Evolutionary conservation across 2,113 vertebrate genomes (phyloP), one percentile per base, ranked within the genome.

Genomic region (Dicrurus megarhynchus): DNA sequence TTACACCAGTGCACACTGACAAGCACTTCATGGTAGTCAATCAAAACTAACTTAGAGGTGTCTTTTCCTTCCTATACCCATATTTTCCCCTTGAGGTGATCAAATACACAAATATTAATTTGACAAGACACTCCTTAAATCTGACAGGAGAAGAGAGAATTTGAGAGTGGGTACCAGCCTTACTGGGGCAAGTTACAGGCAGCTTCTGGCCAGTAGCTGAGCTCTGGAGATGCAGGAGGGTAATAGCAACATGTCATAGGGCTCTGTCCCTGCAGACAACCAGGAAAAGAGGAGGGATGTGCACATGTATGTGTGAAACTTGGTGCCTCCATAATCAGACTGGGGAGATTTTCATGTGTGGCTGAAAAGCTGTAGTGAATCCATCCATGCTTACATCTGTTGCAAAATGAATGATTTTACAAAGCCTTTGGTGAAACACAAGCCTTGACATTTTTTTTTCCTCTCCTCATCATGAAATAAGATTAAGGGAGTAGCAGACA

Each of bases 211-310:
- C 1, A 0, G 3, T 27, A 49, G 28, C 63, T 73, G 83, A 87
- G 35, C 39, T 30, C 41, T 67, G 71, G 50, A 41, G 44, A 24
- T 32, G 49, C 17, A 44, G 60, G 30, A 70, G 30, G 33, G 24
- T 59, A 49, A 27, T 11, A 17, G 10, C 47, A 70, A 67, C 2
- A 2, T 2, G 3, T 18, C 0, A 1, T 1, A 87, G 53, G 44
- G 30, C 69, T 85, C 55, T 41, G 14, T 56, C 46, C 21, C 61
- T 71, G 22, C 39, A 63, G 59, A 46, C 7, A 63, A 5, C 26
- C 26, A 65, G 46, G 27, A 84, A 42, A 69, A 92, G 17, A 63
- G 33, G 9, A 87, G 41, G 19, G 55, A 21, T 77, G 18, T 39
- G 57, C 15, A 52, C 24, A 16, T 16, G 18, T 46, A n/a, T 5